Evolutionary conservation across 1,140 invertebrate species (phyloP).

Genomic region (Bradysia coprophila): DNA sequence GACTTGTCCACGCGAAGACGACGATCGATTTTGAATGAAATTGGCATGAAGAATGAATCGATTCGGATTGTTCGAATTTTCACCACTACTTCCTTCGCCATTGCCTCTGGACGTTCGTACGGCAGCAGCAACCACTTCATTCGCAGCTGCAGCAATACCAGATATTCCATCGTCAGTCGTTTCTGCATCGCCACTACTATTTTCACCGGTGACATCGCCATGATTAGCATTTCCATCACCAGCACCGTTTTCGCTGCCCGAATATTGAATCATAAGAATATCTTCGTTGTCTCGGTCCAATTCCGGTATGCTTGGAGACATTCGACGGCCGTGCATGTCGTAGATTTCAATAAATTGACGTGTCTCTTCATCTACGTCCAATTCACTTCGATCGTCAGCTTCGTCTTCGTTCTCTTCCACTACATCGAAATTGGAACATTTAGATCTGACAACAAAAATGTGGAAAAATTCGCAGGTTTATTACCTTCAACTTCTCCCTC

Average conservation of each 20-base stretch:
- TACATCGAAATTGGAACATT: no score
- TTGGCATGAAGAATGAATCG: neutral
- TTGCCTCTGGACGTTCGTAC: neutral
- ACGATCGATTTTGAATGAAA: neutral
- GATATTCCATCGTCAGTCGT: neutral
- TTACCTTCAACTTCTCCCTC: constrained; percentile 21
- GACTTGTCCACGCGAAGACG: neutral
- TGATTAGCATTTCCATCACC: neutral
- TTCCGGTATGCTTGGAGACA: constrained; percentile 28
- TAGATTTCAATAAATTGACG: constrained; percentile 23
- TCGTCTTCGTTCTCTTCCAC: constrained; percentile 43
- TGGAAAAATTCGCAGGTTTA: neutral
- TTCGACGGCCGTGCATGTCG: constrained; percentile 29
- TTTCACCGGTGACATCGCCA: neutral
- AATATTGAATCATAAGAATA: constrained; percentile 41
- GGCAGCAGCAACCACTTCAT: neutral
- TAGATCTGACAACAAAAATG: constrained; percentile 1
- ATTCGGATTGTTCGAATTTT: neutral
- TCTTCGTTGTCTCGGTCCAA: constrained; percentile 32
- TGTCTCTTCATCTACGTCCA: constrained; percentile 27
- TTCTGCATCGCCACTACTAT: neutral
- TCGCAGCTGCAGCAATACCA: neutral
- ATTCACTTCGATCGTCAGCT: constrained; percentile 42
- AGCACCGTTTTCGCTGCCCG: constrained; percentile 20
- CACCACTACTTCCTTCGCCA: neutral